These are phyloP conservation scores for Margarornis squamiger DNA, from an alignment of 2,797 vertebrate genomes.

Conservation along the genomic window DNA sequence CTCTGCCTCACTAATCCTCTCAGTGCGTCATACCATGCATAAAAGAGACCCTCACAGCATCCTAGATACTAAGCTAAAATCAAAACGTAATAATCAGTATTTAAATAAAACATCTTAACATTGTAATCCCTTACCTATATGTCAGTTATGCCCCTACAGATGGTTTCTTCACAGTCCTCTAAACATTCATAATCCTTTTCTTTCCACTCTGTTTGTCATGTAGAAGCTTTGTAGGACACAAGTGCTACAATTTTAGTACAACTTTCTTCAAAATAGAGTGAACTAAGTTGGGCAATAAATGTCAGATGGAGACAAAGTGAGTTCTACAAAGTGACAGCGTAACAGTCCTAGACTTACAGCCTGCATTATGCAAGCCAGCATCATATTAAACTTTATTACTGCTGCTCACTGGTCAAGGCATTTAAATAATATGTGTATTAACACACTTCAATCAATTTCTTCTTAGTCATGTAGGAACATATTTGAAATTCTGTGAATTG, in stretches of 20 bases:
- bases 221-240: constrained; percentile 17
- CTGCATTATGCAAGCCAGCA: neutral
- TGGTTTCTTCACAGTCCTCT: constrained; percentile 10
- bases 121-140: constrained; percentile 7
- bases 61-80: neutral
- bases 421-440: constrained; percentile 20
- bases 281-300: constrained; percentile 29
- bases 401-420: constrained; percentile 42
- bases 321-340: constrained; percentile 28
- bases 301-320: constrained; percentile 44
- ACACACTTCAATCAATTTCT: constrained; percentile 18
- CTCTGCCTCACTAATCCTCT: neutral
- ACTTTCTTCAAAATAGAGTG: constrained; percentile 17
- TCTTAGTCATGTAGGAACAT: neutral
- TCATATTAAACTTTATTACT: constrained; percentile 53
- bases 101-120: neutral
- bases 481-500: neutral
- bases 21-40: neutral
- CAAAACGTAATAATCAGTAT: neutral
- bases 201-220: constrained; percentile 32
- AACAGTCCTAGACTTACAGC: constrained; percentile 35
- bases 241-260: constrained; percentile 29
- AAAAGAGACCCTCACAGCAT: neutral
- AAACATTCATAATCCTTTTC: constrained; percentile 29
- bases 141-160: constrained; percentile 1